These are phyloP conservation scores for Cryptocheilus praepositus DNA, from an alignment of 2,888 invertebrate genomes.

Conservation along the genomic window DNA sequence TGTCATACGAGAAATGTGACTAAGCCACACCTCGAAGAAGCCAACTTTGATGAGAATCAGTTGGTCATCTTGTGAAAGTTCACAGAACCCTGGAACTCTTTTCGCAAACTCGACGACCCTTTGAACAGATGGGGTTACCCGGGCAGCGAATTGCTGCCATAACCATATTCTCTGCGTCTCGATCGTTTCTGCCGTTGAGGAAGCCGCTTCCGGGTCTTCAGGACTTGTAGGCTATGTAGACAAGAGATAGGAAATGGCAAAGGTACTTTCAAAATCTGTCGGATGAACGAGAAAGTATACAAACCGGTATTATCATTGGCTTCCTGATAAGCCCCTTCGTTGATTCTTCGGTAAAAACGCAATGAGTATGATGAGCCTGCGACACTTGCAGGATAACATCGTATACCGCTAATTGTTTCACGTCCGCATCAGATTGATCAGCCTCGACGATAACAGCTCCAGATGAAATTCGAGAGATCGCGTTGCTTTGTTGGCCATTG, in stretches of 20 bases:
- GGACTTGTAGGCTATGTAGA: constrained; percentile 70
- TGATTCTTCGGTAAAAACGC: constrained; percentile 91
- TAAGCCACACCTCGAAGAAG: constrained; percentile 97
- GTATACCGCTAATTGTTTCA: constrained; percentile 82
- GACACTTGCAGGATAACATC: constrained; percentile 88
- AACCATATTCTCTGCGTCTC: constrained; percentile 88
- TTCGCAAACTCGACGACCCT: constrained; percentile 98
- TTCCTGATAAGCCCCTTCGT: constrained; percentile 82
- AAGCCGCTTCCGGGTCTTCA: constrained; percentile 77
- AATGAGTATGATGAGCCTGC: constrained; percentile 91
- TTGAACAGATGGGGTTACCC: constrained; percentile 93
- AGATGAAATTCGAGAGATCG: constrained; percentile 63
- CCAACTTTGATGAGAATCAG: constrained; percentile 96
- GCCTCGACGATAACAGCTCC: constrained; percentile 74
- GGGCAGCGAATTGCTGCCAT: constrained; percentile 91
- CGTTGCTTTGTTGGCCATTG: constrained; percentile 69
- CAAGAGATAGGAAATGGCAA: too few relatives aligned
- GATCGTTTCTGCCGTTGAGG: constrained; percentile 80
- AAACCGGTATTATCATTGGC: constrained; percentile 81
- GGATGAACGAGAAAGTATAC: constrained; percentile 21
- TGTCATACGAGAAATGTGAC: constrained; percentile 88
- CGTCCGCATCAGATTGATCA: constrained; percentile 76
- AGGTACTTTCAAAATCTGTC: too few relatives aligned
- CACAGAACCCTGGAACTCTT: constrained; percentile 93
- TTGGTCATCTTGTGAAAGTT: constrained; percentile 96